These are phyloP conservation scores for Girardinichthys multiradiatus DNA, from an alignment of 2,113 vertebrate genomes.

Conservation along the genomic window DNA sequence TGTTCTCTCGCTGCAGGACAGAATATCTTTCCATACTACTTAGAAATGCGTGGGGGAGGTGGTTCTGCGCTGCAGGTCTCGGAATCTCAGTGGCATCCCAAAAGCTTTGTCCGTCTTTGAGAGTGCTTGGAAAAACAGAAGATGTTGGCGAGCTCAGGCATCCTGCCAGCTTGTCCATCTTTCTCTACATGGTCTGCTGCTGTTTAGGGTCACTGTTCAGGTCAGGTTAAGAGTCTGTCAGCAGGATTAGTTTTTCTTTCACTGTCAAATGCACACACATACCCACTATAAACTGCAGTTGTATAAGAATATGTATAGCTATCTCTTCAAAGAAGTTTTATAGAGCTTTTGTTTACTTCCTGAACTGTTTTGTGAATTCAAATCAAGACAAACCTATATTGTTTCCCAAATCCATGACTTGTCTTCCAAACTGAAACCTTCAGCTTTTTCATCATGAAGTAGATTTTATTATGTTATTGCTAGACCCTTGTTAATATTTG, in stretches of 20 bases:
- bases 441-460: background rate
- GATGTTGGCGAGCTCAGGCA: conserved; percentile 59
- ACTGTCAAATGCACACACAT: conserved; percentile 48
- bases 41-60: conserved; percentile 46
- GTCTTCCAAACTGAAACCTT: background rate
- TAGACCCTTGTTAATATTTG: background rate
- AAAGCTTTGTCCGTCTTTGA: conserved; percentile 56
- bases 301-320: conserved; percentile 34
- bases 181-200: conserved; percentile 62
- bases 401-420: background rate
- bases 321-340: conserved; percentile 25
- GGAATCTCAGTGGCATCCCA: conserved; percentile 62
- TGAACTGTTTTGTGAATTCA: conserved; percentile 4
- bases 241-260: conserved; percentile 60
- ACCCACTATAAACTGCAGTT: conserved; percentile 5
- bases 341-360: conserved; percentile 7
- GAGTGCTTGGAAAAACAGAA: conserved; percentile 53
- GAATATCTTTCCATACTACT: conserved; percentile 36
- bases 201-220: conserved; percentile 66
- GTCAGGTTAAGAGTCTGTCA: conserved; percentile 71
- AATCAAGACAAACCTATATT: background rate
- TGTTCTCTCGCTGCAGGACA: conserved; percentile 44
- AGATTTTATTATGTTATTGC: background rate
- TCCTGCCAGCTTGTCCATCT: conserved; percentile 72
- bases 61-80: conserved; percentile 51